A percentile compares a stretch with the other conserved stretches of the same genome.
Evolutionary conservation across 2,888 invertebrate genomes (phyloP).

Genomic region (Ectemnius cavifrons): DNA sequence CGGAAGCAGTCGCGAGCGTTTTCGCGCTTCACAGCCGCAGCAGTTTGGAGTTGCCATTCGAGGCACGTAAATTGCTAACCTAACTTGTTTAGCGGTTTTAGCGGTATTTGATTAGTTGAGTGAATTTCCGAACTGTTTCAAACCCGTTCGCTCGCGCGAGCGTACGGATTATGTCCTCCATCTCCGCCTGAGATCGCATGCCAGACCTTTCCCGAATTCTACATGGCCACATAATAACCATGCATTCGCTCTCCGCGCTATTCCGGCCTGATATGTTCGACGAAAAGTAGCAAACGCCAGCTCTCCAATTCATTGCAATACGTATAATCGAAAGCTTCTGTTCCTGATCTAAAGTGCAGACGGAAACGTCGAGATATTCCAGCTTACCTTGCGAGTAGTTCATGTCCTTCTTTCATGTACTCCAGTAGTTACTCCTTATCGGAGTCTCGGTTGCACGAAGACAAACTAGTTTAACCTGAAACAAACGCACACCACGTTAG

Average conservation of each 20-base stretch:
- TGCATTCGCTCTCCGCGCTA: too few relatives aligned
- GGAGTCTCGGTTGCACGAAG: constrained; percentile 67
- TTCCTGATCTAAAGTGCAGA: too few relatives aligned
- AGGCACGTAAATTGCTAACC: constrained; percentile 76
- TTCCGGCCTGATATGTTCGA: too few relatives aligned
- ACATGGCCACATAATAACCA: too few relatives aligned
- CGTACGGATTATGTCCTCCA: constrained; percentile 28
- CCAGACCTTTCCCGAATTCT: constrained; percentile 56
- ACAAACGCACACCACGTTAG: constrained; percentile 37
- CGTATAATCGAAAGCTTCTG: too few relatives aligned
- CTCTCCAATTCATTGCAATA: too few relatives aligned
- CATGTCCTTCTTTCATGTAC: constrained; percentile 77
- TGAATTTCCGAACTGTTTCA: constrained; percentile 75
- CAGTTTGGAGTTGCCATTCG: constrained; percentile 70
- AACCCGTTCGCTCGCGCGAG: constrained; percentile 40
- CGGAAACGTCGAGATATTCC: background rate
- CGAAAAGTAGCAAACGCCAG: too few relatives aligned
- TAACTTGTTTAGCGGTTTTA: constrained; percentile 77
- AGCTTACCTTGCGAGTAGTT: constrained; percentile 76
- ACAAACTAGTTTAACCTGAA: constrained; percentile 61
- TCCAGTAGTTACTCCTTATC: constrained; percentile 72
- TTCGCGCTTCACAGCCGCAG: constrained; percentile 63
- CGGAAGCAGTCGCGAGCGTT: constrained; percentile 63
- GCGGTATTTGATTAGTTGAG: constrained; percentile 77
- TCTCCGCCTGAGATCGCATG: constrained; percentile 47